A percentile compares a stretch with the other conserved stretches of the same genome.
Conservation (phyloP, 2,888 invertebrate genomes). For the Frankliniella intonsa region DNA sequence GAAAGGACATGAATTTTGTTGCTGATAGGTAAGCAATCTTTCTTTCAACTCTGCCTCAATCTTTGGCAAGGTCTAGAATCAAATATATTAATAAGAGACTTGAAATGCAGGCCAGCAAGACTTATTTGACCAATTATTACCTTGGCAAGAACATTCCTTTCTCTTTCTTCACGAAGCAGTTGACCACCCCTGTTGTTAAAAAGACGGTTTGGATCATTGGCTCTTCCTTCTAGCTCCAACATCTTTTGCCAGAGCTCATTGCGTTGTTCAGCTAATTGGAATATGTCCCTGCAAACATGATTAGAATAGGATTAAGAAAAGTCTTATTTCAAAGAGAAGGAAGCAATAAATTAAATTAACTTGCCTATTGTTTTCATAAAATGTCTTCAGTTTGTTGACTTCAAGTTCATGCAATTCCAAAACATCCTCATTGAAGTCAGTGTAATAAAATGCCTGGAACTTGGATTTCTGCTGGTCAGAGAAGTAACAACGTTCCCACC, state of each 20-base stretch:
- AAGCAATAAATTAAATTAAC: not conserved
- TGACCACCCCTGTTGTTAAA: conserved; percentile 85
- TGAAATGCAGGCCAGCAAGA: not conserved
- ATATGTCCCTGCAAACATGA: conserved; percentile 53
- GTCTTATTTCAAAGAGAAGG: conserved; percentile 23
- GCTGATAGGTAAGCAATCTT: not conserved
- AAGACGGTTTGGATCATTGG: conserved; percentile 68
- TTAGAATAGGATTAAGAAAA: too few relatives aligned
- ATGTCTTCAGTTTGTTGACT: conserved; percentile 61
- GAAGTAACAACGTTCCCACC: conserved; percentile 76
- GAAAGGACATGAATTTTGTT: not conserved
- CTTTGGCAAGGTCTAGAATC: not conserved
- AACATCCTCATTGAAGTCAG: conserved; percentile 73
- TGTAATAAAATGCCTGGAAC: conserved; percentile 61
- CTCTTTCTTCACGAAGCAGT: conserved; percentile 78
- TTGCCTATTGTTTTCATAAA: conserved; percentile 48
- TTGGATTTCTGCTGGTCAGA: conserved; percentile 56
- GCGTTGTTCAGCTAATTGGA: conserved; percentile 60
- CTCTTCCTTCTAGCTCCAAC: conserved; percentile 67
- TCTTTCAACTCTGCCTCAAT: not conserved
- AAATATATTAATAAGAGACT: not conserved
- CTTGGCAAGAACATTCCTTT: conserved; percentile 69
- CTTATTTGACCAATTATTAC: conserved; percentile 36
- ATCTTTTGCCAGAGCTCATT: conserved; percentile 69
- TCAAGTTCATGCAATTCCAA: conserved; percentile 74